Conservation (phyloP, 2,113 vertebrate genomes). For the Daboia siamensis region DNA sequence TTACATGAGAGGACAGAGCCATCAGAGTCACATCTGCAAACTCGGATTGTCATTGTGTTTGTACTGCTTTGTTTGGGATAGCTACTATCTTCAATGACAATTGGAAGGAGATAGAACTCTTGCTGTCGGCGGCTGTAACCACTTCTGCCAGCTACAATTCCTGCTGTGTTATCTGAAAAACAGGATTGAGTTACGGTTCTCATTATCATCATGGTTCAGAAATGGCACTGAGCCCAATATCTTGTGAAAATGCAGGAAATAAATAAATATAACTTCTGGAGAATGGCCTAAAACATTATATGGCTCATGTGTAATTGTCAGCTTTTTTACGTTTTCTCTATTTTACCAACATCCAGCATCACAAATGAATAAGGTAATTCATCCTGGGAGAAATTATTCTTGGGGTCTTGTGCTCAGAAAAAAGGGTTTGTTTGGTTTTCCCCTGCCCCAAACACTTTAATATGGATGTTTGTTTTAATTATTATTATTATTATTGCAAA, state of each 20-base stretch:
- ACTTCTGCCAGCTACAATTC: conserved; percentile 83
- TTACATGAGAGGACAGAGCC: conserved; percentile 91
- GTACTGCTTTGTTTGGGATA: conserved; percentile 94
- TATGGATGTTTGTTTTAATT: neutral
- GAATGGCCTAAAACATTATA: neutral
- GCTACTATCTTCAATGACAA: conserved; percentile 92
- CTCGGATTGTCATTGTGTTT: conserved; percentile 89
- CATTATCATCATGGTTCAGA: conserved; percentile 2
- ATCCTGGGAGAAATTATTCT: neutral
- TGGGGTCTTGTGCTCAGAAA: neutral
- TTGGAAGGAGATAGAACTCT: conserved; percentile 85
- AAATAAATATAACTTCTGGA: conserved; percentile 14
- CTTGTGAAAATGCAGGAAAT: neutral
- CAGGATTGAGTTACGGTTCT: conserved; percentile 43
- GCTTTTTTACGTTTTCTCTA: too few species aligned
- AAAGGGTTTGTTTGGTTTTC: neutral
- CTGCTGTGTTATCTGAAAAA: conserved; percentile 93
- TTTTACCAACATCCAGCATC: neutral
- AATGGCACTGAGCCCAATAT: neutral
- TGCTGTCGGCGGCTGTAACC: conserved; percentile 89
- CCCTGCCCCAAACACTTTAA: neutral
- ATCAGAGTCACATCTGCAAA: conserved; percentile 89
- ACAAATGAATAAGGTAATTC: neutral
- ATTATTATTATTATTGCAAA: neutral
- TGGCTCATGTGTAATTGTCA: neutral